Evolutionary conservation across 2,113 vertebrate species (phyloP).

Genomic region (Psittacula cyanocephala): DNA sequence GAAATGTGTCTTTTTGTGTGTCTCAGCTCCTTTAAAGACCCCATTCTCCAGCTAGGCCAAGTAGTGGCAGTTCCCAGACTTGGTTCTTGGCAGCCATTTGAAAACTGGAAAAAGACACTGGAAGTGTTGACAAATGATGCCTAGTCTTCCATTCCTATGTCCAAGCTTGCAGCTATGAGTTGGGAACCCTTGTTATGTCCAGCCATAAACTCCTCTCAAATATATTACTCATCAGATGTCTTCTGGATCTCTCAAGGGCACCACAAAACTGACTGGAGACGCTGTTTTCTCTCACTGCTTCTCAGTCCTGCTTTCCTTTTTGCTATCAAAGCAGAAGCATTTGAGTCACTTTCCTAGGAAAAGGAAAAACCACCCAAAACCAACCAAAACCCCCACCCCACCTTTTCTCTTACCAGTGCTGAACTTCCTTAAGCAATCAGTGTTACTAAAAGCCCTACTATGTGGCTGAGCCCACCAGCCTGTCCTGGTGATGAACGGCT

Average conservation of each 20-base stretch:
- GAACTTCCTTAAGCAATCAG: background rate
- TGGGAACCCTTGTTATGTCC: no score
- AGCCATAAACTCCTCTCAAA: background rate
- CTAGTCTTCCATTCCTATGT: background rate
- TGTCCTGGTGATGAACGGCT: background rate
- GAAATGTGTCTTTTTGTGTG: background rate
- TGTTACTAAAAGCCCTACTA: background rate
- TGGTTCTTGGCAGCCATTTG: background rate
- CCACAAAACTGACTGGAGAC: background rate
- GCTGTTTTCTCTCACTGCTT: background rate
- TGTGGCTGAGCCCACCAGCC: background rate
- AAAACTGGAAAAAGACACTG: background rate
- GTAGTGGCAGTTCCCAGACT: background rate
- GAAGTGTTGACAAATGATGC: background rate
- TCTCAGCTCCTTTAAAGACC: background rate
- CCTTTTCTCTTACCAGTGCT: background rate
- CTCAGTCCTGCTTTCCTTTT: background rate
- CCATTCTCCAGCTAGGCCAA: background rate
- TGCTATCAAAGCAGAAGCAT: background rate
- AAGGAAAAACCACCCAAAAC: background rate
- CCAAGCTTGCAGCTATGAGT: no score
- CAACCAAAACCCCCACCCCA: background rate
- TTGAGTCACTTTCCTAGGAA: background rate
- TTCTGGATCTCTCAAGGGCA: background rate
- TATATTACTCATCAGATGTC: fast-evolving